A percentile compares a stretch with the other conserved stretches of the same genome.
These are phyloP conservation scores for Apistogramma diplotaenia DNA, from an alignment of 2,113 vertebrate species.

Conservation along the genomic window DNA sequence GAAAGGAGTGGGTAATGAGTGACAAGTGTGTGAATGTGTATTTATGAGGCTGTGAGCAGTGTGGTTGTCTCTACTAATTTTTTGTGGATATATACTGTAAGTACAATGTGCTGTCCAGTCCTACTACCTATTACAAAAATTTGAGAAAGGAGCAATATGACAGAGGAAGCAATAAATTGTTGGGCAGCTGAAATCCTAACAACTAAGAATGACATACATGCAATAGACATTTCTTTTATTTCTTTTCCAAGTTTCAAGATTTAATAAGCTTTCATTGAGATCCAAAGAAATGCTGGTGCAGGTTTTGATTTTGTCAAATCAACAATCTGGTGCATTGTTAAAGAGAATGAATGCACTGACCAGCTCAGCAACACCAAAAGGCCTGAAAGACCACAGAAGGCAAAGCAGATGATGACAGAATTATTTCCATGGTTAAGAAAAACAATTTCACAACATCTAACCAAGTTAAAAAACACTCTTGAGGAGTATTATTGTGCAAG, in stretches of 20 bases:
- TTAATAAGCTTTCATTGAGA: neutral
- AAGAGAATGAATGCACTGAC: neutral
- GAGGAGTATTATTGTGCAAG: neutral
- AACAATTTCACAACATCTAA: neutral
- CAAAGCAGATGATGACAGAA: neutral
- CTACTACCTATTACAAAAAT: neutral
- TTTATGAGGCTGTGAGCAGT: slow-evolving; percentile 24
- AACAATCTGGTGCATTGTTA: no score
- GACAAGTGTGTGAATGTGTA: slow-evolving; percentile 44
- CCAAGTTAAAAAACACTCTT: neutral
- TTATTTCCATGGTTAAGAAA: neutral
- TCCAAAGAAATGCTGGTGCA: neutral
- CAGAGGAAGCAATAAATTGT: neutral
- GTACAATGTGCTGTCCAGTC: neutral
- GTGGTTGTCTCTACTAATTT: neutral
- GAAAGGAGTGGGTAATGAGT: slow-evolving; percentile 53
- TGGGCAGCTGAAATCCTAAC: neutral
- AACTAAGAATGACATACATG: neutral
- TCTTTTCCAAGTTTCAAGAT: neutral
- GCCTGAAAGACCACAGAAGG: neutral
- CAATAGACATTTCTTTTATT: no score
- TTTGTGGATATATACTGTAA: neutral
- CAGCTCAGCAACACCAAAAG: neutral
- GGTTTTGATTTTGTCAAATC: no score
- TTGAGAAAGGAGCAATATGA: neutral